phyloP scores from a whole-genome alignment of 2,113 vertebrate genomes.

The Ceyx margarethae region DNA sequence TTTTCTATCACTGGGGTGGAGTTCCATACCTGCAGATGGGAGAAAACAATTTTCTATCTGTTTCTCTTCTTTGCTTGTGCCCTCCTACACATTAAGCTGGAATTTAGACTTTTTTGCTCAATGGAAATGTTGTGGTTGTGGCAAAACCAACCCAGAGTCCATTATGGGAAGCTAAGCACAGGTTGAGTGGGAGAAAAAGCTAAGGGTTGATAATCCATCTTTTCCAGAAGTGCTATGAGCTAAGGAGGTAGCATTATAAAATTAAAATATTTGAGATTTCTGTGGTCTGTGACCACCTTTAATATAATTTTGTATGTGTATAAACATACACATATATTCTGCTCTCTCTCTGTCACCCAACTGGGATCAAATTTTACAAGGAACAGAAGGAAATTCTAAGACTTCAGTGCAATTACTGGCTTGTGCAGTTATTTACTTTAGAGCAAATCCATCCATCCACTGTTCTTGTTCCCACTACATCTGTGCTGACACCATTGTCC shows the following conservation, averaged over 20 bases:
- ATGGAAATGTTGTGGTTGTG: background rate
- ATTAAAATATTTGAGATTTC: background rate
- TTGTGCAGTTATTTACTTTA: background rate
- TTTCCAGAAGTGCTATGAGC: background rate
- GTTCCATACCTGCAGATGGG: background rate
- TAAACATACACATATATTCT: background rate
- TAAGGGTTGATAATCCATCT: background rate
- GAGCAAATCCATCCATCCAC: background rate
- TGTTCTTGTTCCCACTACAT: background rate
- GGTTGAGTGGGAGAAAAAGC: background rate
- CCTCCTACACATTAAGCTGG: background rate
- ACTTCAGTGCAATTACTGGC: background rate
- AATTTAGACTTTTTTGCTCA: background rate
- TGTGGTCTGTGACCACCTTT: background rate
- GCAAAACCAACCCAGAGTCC: background rate
- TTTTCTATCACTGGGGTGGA: background rate
- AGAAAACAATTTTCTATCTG: background rate
- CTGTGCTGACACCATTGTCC: fast-evolving
- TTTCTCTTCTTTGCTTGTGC: background rate
- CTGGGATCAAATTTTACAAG: background rate
- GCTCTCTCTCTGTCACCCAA: background rate
- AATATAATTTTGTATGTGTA: background rate
- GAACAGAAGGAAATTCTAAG: background rate
- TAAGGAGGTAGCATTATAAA: background rate
- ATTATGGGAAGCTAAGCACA: background rate